Evolutionary conservation across 2,113 vertebrate species (phyloP).

Genomic region (Sander vitreus): DNA sequence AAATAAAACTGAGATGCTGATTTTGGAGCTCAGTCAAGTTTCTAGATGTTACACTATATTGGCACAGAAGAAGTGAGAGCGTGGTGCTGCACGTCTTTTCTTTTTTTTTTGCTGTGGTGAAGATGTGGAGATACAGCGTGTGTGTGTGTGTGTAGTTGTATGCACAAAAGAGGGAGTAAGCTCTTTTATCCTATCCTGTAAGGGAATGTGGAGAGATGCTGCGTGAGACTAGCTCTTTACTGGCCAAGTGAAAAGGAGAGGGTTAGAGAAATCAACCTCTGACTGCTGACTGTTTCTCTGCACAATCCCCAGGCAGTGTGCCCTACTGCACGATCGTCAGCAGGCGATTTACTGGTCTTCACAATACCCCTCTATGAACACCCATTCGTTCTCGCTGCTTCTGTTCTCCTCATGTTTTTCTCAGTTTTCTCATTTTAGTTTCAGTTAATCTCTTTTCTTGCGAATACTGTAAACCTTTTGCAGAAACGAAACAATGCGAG

Average conservation of each 20-base stretch:
- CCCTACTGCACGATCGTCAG: conserved; percentile 41
- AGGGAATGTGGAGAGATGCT: conserved; percentile 30
- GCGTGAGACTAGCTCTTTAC: conserved; percentile 43
- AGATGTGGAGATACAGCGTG: conserved; percentile 7
- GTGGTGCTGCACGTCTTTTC: neutral
- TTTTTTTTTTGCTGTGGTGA: neutral
- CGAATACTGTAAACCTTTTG: conserved; percentile 58
- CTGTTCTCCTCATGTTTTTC: conserved; percentile 25
- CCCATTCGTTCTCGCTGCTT: conserved; percentile 42
- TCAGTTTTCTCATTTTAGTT: conserved; percentile 26
- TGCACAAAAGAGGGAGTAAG: conserved; percentile 30
- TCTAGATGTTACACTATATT: conserved; percentile 25
- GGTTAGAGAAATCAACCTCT: conserved; percentile 60
- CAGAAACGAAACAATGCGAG: conserved; percentile 56
- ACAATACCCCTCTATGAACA: conserved; percentile 63
- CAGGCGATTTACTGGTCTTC: conserved; percentile 50
- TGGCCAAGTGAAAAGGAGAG: conserved; percentile 46
- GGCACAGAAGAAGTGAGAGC: neutral
- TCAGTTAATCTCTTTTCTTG: conserved; percentile 46
- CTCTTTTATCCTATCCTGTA: conserved; percentile 49
- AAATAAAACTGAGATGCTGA: neutral
- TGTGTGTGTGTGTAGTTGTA: conserved; percentile 3
- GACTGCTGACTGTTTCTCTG: conserved; percentile 60
- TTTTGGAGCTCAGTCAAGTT: conserved; percentile 20
- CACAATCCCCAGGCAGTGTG: conserved; percentile 59